A percentile compares a stretch with the other conserved stretches of the same genome.
phyloP scores from a whole-genome alignment of 2,888 invertebrate genomes.

The Lepeophtheirus nordmannii region DNA sequence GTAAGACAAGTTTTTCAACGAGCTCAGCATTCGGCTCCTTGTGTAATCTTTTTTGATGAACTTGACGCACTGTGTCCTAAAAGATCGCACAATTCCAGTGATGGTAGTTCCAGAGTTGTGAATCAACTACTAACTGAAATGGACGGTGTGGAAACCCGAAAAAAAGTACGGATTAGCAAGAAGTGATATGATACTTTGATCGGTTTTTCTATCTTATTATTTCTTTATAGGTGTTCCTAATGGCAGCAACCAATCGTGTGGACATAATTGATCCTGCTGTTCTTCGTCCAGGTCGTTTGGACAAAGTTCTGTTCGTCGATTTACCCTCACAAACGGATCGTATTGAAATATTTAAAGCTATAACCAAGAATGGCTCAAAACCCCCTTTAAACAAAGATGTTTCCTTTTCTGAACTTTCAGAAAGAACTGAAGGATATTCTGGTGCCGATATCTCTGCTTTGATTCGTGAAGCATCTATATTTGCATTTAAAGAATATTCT shows the following conservation, averaged over 20 bases:
- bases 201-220: neutral
- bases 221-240: constrained; percentile 53
- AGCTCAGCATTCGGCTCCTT: constrained; percentile 85
- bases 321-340: constrained; percentile 64
- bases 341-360: constrained; percentile 66
- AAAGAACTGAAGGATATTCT: constrained; percentile 60
- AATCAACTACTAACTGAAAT: constrained; percentile 95
- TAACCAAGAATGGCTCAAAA: constrained; percentile 53
- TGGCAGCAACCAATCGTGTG: constrained; percentile 91
- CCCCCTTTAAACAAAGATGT: constrained; percentile 43
- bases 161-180: constrained; percentile 39
- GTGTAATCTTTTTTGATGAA: constrained; percentile 98
- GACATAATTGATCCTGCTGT: constrained; percentile 94
- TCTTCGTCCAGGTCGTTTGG: constrained; percentile 71
- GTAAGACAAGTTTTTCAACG: constrained; percentile 89
- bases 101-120: constrained; percentile 60
- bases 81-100: constrained; percentile 40
- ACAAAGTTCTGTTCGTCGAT: constrained; percentile 75
- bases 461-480: constrained; percentile 68
- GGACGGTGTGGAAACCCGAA: constrained; percentile 84
- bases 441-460: constrained; percentile 87
- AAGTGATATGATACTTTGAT: neutral
- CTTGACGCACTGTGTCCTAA: constrained; percentile 87
- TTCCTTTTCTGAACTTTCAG: constrained; percentile 49
- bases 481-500: constrained; percentile 61